These are phyloP conservation scores for Tapirus terrestris DNA, from an alignment of 2,113 vertebrate species.

Conservation along the genomic window DNA sequence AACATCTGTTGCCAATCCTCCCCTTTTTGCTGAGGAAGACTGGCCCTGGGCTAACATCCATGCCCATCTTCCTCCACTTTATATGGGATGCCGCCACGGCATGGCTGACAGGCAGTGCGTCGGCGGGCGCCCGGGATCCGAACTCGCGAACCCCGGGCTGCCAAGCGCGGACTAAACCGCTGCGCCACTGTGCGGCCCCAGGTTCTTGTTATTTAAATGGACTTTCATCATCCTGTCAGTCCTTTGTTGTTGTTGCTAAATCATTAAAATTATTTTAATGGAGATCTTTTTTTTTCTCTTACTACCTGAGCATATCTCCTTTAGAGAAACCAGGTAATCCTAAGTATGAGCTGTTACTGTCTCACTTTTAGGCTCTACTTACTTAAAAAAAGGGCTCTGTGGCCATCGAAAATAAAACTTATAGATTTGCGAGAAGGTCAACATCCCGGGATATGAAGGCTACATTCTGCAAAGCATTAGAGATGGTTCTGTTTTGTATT, in stretches of 20 bases:
- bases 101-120: no score
- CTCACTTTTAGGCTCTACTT: neutral
- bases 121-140: no score
- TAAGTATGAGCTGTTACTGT: neutral
- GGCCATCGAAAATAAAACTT: neutral
- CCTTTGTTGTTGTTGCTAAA: neutral
- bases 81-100: no score
- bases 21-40: no score
- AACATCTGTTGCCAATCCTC: no score
- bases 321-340: conserved; percentile 9
- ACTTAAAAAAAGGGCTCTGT: neutral
- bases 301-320: neutral
- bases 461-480: neutral
- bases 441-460: neutral
- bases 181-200: no score
- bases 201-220: neutral
- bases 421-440: neutral
- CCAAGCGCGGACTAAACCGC: no score
- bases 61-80: no score
- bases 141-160: no score
- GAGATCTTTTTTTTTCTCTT: neutral
- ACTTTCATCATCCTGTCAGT: neutral
- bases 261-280: neutral
- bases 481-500: neutral
- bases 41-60: no score